Percentiles rank a stretch among this genome's conserved stretches.
These are phyloP conservation scores for Geotrypetes seraphini DNA, from an alignment of 2,797 vertebrate species.

Conservation along the genomic window DNA sequence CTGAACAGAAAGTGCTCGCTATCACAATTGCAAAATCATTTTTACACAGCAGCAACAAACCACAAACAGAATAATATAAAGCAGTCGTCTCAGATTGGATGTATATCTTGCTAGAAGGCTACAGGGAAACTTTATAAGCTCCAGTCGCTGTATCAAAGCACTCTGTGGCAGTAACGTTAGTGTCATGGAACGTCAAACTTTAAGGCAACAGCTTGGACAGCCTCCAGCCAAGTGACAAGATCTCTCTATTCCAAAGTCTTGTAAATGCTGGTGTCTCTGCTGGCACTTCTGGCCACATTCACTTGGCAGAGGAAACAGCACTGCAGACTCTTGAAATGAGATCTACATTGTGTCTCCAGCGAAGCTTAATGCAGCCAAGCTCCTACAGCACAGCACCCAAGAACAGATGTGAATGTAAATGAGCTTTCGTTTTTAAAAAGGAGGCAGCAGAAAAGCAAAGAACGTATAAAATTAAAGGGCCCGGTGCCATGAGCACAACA, in stretches of 20 bases:
- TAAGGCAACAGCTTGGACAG: not conserved
- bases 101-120: rapidly evolving
- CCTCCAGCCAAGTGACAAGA: not conserved
- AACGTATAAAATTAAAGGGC: too few relatives aligned
- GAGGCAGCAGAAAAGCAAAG: too few relatives aligned
- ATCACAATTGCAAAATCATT: too few relatives aligned
- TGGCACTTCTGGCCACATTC: constrained; percentile 7
- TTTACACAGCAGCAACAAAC: too few relatives aligned
- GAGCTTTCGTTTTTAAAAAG: too few relatives aligned
- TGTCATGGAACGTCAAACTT: not conserved
- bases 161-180: not conserved
- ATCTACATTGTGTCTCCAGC: not conserved
- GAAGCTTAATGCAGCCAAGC: not conserved
- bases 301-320: constrained; percentile 4
- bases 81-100: too few relatives aligned
- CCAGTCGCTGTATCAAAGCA: rapidly evolving
- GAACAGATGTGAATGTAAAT: not conserved
- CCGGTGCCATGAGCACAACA: too few relatives aligned
- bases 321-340: constrained; percentile 1
- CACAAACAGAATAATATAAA: too few relatives aligned
- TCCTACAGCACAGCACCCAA: not conserved
- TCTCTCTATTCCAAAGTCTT: not conserved
- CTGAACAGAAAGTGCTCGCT: too few relatives aligned
- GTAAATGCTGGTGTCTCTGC: not conserved
- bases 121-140: not conserved